Conservation (phyloP, 2,888 invertebrate species). For the Spisula solida region DNA sequence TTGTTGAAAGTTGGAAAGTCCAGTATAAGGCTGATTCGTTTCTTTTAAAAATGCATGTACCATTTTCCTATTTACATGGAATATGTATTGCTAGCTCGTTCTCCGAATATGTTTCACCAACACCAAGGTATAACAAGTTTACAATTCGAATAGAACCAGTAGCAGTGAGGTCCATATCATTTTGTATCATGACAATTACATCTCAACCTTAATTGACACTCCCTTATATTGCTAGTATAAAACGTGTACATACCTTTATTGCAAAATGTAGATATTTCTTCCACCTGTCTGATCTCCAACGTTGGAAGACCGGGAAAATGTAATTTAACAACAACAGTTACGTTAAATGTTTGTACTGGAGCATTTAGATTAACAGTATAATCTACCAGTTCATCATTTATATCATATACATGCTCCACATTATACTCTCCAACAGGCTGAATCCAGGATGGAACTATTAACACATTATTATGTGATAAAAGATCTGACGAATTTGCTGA, state of each 20-base stretch:
- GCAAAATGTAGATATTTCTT: neutral
- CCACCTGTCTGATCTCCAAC: neutral
- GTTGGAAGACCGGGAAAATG: neutral
- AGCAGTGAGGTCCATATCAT: too few species aligned
- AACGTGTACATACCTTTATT: neutral
- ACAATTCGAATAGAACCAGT: too few species aligned
- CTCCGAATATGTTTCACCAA: too few species aligned
- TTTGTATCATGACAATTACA: too few species aligned
- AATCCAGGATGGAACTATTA: slow-evolving; percentile 1
- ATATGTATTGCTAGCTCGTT: too few species aligned
- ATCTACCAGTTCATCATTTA: neutral
- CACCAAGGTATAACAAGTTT: too few species aligned
- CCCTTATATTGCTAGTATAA: too few species aligned
- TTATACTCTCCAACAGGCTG: neutral
- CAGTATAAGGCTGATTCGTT: too few species aligned
- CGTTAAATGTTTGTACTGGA: neutral
- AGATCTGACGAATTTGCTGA: neutral
- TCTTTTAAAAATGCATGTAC: too few species aligned
- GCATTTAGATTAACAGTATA: neutral
- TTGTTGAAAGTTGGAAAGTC: too few species aligned
- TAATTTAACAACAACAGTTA: neutral
- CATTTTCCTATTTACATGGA: too few species aligned
- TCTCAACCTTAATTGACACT: too few species aligned
- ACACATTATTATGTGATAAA: neutral
- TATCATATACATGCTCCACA: neutral